A percentile compares a stretch with the other conserved stretches of the same genome.
phyloP scores from a whole-genome alignment of 37 sponge, comb jelly and placozoan species.

The Mnemiopsis leidyi region DNA sequence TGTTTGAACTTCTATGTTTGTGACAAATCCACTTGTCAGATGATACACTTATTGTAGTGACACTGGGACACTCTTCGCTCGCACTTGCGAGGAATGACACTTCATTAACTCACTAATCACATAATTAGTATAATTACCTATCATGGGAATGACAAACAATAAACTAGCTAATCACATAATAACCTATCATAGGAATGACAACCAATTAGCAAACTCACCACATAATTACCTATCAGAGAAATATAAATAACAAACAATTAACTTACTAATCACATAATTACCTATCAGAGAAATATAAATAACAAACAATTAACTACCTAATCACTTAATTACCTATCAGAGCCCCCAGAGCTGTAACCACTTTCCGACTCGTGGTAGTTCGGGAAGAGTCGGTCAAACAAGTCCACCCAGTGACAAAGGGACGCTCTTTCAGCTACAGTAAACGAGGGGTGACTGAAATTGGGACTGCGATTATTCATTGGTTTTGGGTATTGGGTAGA shows the following conservation, averaged over 20 bases:
- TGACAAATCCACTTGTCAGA: no score
- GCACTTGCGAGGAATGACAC: no score
- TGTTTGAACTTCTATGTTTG: no score
- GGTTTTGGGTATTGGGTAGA: no score
- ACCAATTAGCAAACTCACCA: no score
- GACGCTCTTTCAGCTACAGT: neutral
- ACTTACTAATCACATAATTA: no score
- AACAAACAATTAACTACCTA: neutral
- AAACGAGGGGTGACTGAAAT: constrained; percentile 33
- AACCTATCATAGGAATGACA: constrained; percentile 41
- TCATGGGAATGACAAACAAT: neutral
- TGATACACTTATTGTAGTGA: no score
- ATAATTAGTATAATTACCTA: no score
- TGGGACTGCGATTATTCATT: no score
- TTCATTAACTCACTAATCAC: neutral
- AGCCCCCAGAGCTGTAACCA: constrained; percentile 53
- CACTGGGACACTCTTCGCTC: no score
- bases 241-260: neutral
- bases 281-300: neutral
- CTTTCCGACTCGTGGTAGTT: neutral
- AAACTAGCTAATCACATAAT: neutral
- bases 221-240: neutral
- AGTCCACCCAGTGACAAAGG: constrained; percentile 25
- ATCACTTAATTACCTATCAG: constrained; percentile 50
- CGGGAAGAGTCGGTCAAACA: constrained; percentile 50